These are phyloP conservation scores for Autographa pulchrina DNA, from an alignment of 2,888 invertebrate genomes.

Conservation along the genomic window DNA sequence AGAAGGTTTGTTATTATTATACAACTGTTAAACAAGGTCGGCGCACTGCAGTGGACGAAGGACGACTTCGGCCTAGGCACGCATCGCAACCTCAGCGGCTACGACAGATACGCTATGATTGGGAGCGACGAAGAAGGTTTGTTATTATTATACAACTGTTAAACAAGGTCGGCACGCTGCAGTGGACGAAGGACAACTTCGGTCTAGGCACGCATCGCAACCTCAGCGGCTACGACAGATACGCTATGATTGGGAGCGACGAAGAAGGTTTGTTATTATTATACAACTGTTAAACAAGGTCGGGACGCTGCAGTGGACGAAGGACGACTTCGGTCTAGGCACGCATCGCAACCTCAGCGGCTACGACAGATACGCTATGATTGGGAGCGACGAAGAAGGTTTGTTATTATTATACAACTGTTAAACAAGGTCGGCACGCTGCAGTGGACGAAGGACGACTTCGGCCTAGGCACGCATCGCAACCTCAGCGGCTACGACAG, in stretches of 20 bases:
- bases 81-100: slow-evolving; percentile 97
- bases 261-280: slow-evolving; percentile 93
- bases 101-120: slow-evolving; percentile 98
- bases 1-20: slow-evolving; percentile 91
- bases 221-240: slow-evolving; percentile 97
- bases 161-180: slow-evolving; percentile 96
- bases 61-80: slow-evolving; percentile 98
- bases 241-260: slow-evolving; percentile 98
- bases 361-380: slow-evolving; percentile 98
- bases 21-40: slow-evolving; percentile 91
- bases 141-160: not conserved
- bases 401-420: not conserved
- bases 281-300: slow-evolving; percentile 90
- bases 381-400: slow-evolving; percentile 98
- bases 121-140: slow-evolving; percentile 98
- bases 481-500: slow-evolving; percentile 98
- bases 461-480: slow-evolving; percentile 97
- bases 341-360: slow-evolving; percentile 96
- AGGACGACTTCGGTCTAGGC: slow-evolving; percentile 98
- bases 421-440: slow-evolving; percentile 95
- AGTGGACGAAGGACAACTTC: slow-evolving; percentile 99
- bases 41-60: slow-evolving; percentile 98
- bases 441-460: slow-evolving; percentile 99
- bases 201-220: slow-evolving; percentile 97
- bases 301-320: slow-evolving; percentile 98